Conservation (phyloP, 1,140 invertebrate species). For the Anagrus nilaparvatae region DNA sequence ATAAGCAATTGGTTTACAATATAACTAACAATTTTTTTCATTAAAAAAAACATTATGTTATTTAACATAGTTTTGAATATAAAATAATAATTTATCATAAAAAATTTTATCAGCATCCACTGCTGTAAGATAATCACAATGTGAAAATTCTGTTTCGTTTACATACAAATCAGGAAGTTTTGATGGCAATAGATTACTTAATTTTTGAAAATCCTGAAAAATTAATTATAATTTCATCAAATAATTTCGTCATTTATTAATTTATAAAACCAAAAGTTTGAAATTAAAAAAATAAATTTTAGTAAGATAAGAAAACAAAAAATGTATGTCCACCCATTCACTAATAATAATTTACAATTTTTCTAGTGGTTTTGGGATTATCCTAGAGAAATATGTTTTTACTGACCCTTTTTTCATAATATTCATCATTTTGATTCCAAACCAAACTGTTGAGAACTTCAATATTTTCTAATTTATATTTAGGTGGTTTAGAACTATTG, state of each 20-base stretch:
- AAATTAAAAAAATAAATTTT: too few relatives aligned
- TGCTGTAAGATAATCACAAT: conserved; percentile 61
- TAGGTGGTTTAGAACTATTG: conserved; percentile 50
- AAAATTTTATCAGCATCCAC: conserved; percentile 51
- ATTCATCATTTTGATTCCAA: conserved; percentile 62
- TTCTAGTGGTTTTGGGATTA: too few relatives aligned
- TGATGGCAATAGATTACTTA: conserved; percentile 43
- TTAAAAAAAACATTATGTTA: too few relatives aligned
- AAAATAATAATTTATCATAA: conserved; percentile 47
- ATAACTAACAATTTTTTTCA: too few relatives aligned
- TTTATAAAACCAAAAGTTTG: not conserved
- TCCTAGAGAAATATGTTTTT: too few relatives aligned
- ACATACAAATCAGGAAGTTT: conserved; percentile 40
- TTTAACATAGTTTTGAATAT: too few relatives aligned
- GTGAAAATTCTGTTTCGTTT: conserved; percentile 54
- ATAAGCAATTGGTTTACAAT: too few relatives aligned
- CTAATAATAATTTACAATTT: too few relatives aligned
- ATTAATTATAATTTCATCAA: conserved; percentile 5
- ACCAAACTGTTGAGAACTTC: conserved; percentile 58
- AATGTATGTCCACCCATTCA: too few relatives aligned
- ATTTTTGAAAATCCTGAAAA: conserved; percentile 46
- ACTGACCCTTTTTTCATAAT: too few relatives aligned
- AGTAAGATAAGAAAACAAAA: too few relatives aligned
- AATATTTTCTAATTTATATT: conserved; percentile 54
- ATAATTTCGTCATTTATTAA: not conserved